Conservation (phyloP, 2,113 vertebrate genomes). For the Platycercus adscitus region DNA sequence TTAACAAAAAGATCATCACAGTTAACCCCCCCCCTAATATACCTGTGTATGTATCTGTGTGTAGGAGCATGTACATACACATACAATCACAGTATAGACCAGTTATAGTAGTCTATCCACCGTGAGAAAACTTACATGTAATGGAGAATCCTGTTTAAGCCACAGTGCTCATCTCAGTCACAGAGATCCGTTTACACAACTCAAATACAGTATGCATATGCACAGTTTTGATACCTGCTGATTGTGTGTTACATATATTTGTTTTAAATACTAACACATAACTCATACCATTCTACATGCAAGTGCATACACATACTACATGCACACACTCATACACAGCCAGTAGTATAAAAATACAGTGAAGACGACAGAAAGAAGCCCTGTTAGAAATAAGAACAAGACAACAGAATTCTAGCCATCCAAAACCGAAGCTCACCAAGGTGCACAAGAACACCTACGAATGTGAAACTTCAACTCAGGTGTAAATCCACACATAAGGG, state of each 20-base stretch:
- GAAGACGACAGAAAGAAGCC: neutral
- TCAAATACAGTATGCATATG: neutral
- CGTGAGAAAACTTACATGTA: accelerated
- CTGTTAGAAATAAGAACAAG: neutral
- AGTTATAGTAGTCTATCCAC: neutral
- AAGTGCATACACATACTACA: neutral
- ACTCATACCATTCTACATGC: neutral
- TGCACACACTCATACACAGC: neutral
- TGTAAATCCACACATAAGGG: neutral
- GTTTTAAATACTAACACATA: neutral
- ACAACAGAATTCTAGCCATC: neutral
- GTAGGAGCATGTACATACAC: neutral
- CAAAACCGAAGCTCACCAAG: neutral
- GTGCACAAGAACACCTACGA: neutral
- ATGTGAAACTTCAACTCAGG: neutral
- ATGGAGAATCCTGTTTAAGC: neutral
- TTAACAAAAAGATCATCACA: neutral
- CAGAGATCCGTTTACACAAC: neutral
- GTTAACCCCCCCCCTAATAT: neutral
- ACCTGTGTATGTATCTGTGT: neutral
- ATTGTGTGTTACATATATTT: neutral
- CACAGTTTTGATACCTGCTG: neutral
- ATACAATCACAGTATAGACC: neutral
- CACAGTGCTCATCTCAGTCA: neutral
- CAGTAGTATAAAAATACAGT: accelerated